Evolutionary conservation across 2,888 invertebrate genomes (phyloP), one percentile per base, ranked within the genome.

Genomic region (Agrochola lota): DNA sequence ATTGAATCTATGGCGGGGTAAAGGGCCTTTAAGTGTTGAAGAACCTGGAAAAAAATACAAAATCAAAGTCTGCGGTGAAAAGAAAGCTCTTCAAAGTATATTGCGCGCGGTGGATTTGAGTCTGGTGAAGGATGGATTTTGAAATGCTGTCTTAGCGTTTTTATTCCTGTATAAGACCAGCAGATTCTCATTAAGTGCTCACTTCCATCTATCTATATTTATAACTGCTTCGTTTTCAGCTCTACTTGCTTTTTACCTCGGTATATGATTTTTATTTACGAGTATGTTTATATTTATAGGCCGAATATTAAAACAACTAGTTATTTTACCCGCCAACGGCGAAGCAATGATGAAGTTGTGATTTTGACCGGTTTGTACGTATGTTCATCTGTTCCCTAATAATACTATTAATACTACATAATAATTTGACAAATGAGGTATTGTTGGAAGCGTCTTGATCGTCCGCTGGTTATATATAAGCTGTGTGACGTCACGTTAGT

Each of bases 1-100:
- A 94, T 94, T 94, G 94, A 94, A 93, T 95, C 92, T 93, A 91
- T 91, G 91, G 90, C 83, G 87, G 86, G 87, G 91, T 91, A 90
- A 93, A 90, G 94, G 92, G 93, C 86, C 84, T 89, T 90, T 91
- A 94, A 94, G 94, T 94, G 94, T 92, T 91, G 89, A 92, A 93
- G 94, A 93, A 92, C 86, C 90, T 80, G 89, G 84, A 91, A 93
- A 93, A 84, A 93, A 94, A 90, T 88, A 90, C 88, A 90, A 91
- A 92, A 91, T 91, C 91, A 92, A 92, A 91, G 91, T 91, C 90
- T 90, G 89, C 83, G 86, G 79, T 86, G 86, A 90, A 89, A 91
- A 88, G 90, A 90, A 89, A 90, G 86, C 86, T 87, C 91, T 89
- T 87, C 80, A 88, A 87, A 90, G 88, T 86, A 86, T 88, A 89